phyloP scores from a whole-genome alignment of 1,140 invertebrate genomes.

The Ylistrum balloti region DNA sequence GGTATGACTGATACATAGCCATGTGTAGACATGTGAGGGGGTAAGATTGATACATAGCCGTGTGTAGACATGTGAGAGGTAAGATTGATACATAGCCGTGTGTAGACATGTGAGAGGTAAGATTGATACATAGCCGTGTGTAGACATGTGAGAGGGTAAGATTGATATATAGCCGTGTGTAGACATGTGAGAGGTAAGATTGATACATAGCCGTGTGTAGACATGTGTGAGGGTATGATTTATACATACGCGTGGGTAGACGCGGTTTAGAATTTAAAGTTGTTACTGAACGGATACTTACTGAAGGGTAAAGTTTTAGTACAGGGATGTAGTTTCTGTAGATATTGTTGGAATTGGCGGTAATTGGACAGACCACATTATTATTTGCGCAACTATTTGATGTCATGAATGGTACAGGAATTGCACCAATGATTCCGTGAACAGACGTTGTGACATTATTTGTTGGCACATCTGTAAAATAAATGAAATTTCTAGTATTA shows the following conservation, averaged over 20 bases:
- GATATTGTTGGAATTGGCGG: too few relatives aligned
- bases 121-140: too few relatives aligned
- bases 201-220: background rate
- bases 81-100: too few relatives aligned
- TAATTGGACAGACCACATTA: background rate
- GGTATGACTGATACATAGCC: too few relatives aligned
- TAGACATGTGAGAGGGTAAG: too few relatives aligned
- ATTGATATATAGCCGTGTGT: background rate
- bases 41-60: too few relatives aligned
- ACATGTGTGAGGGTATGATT: background rate
- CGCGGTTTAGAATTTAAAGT: too few relatives aligned
- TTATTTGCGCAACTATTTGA: background rate
- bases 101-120: too few relatives aligned
- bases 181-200: background rate
- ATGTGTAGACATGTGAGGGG: too few relatives aligned
- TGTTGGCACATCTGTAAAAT: background rate
- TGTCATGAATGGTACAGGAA: constrained; percentile 21
- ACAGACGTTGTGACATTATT: background rate
- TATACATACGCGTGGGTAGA: background rate
- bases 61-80: too few relatives aligned
- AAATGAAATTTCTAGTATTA: too few relatives aligned
- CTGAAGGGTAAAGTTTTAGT: background rate
- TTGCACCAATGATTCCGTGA: background rate
- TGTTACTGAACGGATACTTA: background rate
- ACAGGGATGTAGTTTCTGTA: constrained; percentile 6